Evolutionary conservation across 1,140 invertebrate genomes (phyloP).

Genomic region (Bombus haemorrhoidalis): DNA sequence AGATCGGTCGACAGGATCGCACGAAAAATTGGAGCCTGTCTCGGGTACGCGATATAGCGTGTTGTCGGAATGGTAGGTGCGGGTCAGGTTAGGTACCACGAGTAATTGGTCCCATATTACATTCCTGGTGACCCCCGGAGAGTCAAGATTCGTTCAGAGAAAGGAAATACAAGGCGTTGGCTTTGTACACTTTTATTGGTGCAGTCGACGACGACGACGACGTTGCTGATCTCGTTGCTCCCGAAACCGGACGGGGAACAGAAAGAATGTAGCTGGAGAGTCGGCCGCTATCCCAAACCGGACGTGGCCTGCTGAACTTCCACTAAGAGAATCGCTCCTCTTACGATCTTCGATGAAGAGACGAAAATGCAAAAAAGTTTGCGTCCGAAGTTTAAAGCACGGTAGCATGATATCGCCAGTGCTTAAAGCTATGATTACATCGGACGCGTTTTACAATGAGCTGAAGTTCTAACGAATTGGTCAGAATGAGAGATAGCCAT

Average conservation of each 20-base stretch:
- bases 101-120: constrained; percentile 80
- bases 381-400: no score
- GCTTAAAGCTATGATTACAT: neutral
- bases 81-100: constrained; percentile 57
- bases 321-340: neutral
- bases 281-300: constrained; percentile 22
- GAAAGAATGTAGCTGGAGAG: neutral
- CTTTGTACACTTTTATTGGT: constrained; percentile 64
- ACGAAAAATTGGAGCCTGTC: constrained; percentile 48
- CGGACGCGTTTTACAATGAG: neutral
- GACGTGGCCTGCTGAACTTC: constrained; percentile 25
- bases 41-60: constrained; percentile 56
- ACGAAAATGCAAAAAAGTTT: neutral
- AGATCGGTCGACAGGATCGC: constrained; percentile 10
- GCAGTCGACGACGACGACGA: constrained; percentile 15
- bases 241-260: constrained; percentile 14
- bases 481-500: no score
- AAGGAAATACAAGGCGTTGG: constrained; percentile 52
- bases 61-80: constrained; percentile 20
- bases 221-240: constrained; percentile 46
- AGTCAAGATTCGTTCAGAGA: constrained; percentile 14
- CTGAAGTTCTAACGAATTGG: neutral
- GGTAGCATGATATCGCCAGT: neutral
- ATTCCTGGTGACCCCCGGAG: constrained; percentile 72
- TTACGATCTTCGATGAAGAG: constrained; percentile 7